Evolutionary conservation across 2,888 invertebrate species (phyloP), one percentile per base, ranked within the genome.

Genomic region (Adelphocoris suturalis): DNA sequence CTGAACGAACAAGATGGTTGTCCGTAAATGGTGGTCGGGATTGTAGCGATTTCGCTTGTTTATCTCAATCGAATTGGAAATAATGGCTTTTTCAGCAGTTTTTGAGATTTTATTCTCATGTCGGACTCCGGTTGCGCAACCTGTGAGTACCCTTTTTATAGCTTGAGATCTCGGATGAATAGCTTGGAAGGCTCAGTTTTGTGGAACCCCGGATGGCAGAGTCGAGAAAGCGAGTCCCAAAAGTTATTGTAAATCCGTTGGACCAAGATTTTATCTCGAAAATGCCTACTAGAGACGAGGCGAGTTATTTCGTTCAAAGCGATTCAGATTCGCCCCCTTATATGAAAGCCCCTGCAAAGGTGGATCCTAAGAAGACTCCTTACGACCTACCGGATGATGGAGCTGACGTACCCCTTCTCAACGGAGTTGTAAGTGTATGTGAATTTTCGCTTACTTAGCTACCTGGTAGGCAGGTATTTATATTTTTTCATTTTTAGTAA

Each of bases 381-480:
- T 84, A 84, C 75, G 76, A 76, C 19, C 19, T 68, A 23, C 90
- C 90, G 23, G 91, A 90, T 46, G 91, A 91, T 89, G 91, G 87
- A 61, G 91, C 91, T 14, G 91, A 91, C 89, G 90, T 91, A n/a
- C 91, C 91, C n/a, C 78, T 91, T 13, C 89, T 91, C 75, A 91
- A 91, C 80, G 91, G 90, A 27, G 86, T 90, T 23, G 91, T 91
- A 88, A 90, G 91, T 12, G n/a, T 57, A 23, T 7, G 47, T 55
- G 61, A 81, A 80, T 27, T 68, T 19, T 61, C 61, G 16, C 19
- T 19, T n/a, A 61, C 19, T n/a, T n/a, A n/a, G n/a, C 16, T 11
- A 3, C 14, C 16, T 52, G 52, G 37, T 37, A 37, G 2, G 37
- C 7, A 37, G 7, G 3, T n/a, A n/a, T 7, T 37, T 37, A 37